Evolutionary conservation across 2,888 invertebrate species (phyloP).

Genomic region (Copidosoma aretas): DNA sequence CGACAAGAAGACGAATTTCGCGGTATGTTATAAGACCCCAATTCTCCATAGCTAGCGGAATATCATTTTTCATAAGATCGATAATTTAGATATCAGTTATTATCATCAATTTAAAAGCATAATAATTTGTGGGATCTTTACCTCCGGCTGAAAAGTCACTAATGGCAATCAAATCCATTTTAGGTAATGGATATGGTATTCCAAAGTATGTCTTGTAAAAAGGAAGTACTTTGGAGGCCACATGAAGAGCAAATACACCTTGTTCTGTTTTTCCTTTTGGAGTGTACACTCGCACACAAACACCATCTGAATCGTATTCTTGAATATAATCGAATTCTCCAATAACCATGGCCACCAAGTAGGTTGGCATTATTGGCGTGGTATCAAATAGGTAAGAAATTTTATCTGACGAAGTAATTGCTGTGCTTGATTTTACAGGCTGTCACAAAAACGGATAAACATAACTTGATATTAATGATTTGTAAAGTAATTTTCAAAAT

Average conservation of each 20-base stretch:
- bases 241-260: slow-evolving; percentile 88
- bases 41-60: slow-evolving; percentile 99
- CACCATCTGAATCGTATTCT: slow-evolving; percentile 79
- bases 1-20: slow-evolving; percentile 88
- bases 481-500: slow-evolving; percentile 17
- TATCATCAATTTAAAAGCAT: too few species aligned
- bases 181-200: slow-evolving; percentile 92
- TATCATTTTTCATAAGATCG: too few species aligned
- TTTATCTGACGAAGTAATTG: slow-evolving; percentile 37
- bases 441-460: slow-evolving; percentile 41
- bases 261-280: slow-evolving; percentile 91
- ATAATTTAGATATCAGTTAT: too few species aligned
- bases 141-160: slow-evolving; percentile 92
- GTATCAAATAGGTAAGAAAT: slow-evolving; percentile 61
- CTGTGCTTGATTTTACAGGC: slow-evolving; percentile 56
- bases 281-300: slow-evolving; percentile 82
- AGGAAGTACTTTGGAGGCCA: slow-evolving; percentile 87
- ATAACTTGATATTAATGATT: not conserved
- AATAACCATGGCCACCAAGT: slow-evolving; percentile 90
- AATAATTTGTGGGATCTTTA: too few species aligned
- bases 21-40: slow-evolving; percentile 82
- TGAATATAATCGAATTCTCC: slow-evolving; percentile 96
- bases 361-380: slow-evolving; percentile 95
- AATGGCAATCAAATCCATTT: slow-evolving; percentile 95
- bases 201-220: slow-evolving; percentile 95